Conservation (phyloP, 2,888 invertebrate species). For the Endotricha flammealis region DNA sequence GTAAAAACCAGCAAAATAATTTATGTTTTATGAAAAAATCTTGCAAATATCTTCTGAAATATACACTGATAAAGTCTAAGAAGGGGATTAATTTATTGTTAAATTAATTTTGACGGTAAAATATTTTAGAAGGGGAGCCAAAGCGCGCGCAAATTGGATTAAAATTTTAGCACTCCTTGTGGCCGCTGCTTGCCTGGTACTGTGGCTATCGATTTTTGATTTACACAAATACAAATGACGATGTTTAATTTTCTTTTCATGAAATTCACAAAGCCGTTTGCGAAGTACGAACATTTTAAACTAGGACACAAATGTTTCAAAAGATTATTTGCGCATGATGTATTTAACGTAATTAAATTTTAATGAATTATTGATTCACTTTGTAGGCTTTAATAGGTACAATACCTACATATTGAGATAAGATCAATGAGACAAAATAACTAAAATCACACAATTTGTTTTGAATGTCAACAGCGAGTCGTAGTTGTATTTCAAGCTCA, state of each 20-base stretch:
- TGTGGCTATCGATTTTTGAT: constrained; percentile 48
- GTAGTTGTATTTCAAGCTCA: no score
- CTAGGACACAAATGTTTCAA: no score
- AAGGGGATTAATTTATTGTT: constrained; percentile 49
- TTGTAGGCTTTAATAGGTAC: no score
- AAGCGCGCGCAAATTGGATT: constrained; percentile 59
- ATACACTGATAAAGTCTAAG: constrained; percentile 22
- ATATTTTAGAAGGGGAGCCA: constrained; percentile 50
- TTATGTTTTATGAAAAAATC: constrained; percentile 9
- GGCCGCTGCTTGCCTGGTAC: constrained; percentile 24
- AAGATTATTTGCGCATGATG: no score
- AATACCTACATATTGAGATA: no score
- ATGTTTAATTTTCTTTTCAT: background rate
- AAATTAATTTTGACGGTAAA: constrained; percentile 58
- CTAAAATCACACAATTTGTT: no score
- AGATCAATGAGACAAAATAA: no score
- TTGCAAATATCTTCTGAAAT: constrained; percentile 16
- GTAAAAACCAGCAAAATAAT: no score
- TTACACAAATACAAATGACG: constrained; percentile 24
- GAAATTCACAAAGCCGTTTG: background rate
- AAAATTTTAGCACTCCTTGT: constrained; percentile 58
- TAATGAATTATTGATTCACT: no score
- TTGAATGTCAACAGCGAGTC: no score
- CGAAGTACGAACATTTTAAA: no score
- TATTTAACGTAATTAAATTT: no score